Evolutionary conservation across 2,888 invertebrate genomes (phyloP), one percentile per base, ranked within the genome.

Genomic region (Phlogophora meticulosa): DNA sequence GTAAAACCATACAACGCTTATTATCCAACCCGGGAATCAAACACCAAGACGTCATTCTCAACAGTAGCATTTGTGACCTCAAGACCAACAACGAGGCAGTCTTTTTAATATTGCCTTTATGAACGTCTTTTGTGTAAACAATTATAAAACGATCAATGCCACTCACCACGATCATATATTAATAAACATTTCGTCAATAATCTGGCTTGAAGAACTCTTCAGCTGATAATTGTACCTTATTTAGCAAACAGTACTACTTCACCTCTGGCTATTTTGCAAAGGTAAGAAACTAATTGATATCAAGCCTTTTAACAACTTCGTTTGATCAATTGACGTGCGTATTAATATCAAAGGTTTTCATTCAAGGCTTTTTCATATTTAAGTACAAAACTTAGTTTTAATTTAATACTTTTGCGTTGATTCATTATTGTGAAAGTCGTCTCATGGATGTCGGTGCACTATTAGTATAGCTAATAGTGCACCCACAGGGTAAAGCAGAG

Each of bases 81-180:
- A 5, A 28, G 28, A 28, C 28, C 2, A 28, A 38, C 53, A 48
- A 64, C 42, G 28, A 51, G 48, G 13, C 34, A 10, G 51, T 46
- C 13, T 51, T n/a, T 17, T 40, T 9, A 57, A 42, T 61, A 34
- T 65, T 58, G 40, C 48, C 11, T 69, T 76, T 40, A 58, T 69
- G 68, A 55, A 55, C 43, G 15, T 17, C 11, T 52, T 10, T 15
- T 49, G 34, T 28, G 20, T n/a, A 20, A 40, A 46, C 22, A 58
- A 17, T 51, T 42, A 52, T 59, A 56, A 22, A 34, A 15, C 10
- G 36, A 34, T 36, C 22, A 34, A 57, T 45, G 10, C 42, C 20
- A 28, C 13, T 34, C 10, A n/a, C 17, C n/a, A n/a, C n/a, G 11
- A 11, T 11, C 4, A 70, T 20, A 40, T 53, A 55, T 28, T 13